Evolutionary conservation across 1,140 invertebrate genomes (phyloP).

Genomic region (Hycleus phaleratus): DNA sequence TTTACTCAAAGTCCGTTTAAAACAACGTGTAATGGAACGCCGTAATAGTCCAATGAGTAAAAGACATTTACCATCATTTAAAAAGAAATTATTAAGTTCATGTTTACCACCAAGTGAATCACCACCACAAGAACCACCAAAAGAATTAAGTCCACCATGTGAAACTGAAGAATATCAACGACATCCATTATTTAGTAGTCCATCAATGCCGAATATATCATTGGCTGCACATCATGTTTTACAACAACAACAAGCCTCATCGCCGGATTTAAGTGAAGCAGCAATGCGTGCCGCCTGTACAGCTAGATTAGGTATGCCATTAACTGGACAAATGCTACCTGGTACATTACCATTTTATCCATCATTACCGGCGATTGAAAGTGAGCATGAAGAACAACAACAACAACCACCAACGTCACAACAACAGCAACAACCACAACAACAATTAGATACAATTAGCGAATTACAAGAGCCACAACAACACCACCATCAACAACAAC

Average conservation of each 20-base stretch:
- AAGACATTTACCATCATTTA: slow-evolving; percentile 68
- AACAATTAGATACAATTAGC: slow-evolving; percentile 42
- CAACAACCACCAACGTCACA: slow-evolving; percentile 14
- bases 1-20: slow-evolving; percentile 91
- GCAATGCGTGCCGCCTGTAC: slow-evolving; percentile 67
- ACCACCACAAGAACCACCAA: slow-evolving; percentile 42
- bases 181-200: slow-evolving; percentile 78
- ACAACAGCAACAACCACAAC: slow-evolving; percentile 35
- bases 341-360: slow-evolving; percentile 69
- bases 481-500: neutral
- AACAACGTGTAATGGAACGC: slow-evolving; percentile 89
- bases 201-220: slow-evolving; percentile 94
- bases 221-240: slow-evolving; percentile 49
- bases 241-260: neutral
- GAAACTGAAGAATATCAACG: slow-evolving; percentile 46
- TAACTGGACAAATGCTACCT: slow-evolving; percentile 64
- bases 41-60: slow-evolving; percentile 79
- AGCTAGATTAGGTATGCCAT: slow-evolving; percentile 61
- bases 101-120: slow-evolving; percentile 39
- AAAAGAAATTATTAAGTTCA: slow-evolving; percentile 44
- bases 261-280: slow-evolving; percentile 60
- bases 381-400: slow-evolving; percentile 40
- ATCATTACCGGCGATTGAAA: slow-evolving; percentile 56
- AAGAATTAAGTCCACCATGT: slow-evolving; percentile 35
- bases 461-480: slow-evolving; percentile 38